These are phyloP conservation scores for Orussus abietinus DNA, from an alignment of 1,140 invertebrate genomes.

Conservation along the genomic window DNA sequence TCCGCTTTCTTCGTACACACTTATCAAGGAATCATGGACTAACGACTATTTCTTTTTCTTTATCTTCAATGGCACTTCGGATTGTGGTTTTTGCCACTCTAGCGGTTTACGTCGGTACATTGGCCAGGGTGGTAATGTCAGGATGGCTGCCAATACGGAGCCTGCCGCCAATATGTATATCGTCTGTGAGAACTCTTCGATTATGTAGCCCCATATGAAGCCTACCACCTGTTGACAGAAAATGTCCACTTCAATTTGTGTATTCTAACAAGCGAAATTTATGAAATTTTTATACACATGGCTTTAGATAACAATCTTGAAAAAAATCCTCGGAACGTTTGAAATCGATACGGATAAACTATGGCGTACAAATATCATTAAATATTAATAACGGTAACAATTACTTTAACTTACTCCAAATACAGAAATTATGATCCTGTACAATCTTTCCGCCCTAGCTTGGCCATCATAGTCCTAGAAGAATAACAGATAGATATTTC, in stretches of 20 bases:
- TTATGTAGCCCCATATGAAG: conserved; percentile 86
- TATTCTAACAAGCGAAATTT: no score
- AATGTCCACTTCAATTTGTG: no score
- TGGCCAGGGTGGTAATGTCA: conserved; percentile 89
- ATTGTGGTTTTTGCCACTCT: conserved; percentile 82
- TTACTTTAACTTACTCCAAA: conserved; percentile 67
- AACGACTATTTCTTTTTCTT: conserved; percentile 52
- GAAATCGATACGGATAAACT: no score
- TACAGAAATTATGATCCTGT: conserved; percentile 81
- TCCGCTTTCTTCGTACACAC: no score
- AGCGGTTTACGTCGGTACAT: conserved; percentile 84
- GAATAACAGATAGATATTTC: conserved; percentile 22
- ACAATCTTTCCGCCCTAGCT: conserved; percentile 80
- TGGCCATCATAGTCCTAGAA: conserved; percentile 88
- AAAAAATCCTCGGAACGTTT: no score
- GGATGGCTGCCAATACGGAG: conserved; percentile 77
- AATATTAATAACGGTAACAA: not conserved
- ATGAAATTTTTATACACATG: no score
- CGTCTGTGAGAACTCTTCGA: conserved; percentile 93
- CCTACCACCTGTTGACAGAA: conserved; percentile 79
- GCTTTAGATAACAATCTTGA: no score
- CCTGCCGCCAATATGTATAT: conserved; percentile 90
- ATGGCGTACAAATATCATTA: no score
- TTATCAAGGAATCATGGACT: no score
- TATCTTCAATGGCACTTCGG: conserved; percentile 31